phyloP scores from a whole-genome alignment of 2,888 invertebrate species.

The Cantharis flavilabris region DNA sequence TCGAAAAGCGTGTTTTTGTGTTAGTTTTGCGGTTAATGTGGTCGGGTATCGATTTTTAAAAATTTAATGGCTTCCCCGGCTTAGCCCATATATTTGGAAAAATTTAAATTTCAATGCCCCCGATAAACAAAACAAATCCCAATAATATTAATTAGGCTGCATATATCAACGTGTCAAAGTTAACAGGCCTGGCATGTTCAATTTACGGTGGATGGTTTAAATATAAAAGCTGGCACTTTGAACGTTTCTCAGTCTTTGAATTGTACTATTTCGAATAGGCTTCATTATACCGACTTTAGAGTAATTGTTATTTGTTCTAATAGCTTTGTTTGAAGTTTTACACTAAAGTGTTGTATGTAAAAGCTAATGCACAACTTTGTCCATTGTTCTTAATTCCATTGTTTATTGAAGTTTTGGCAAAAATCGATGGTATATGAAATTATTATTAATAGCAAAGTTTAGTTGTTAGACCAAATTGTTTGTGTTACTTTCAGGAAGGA shows the following conservation, averaged over 20 bases:
- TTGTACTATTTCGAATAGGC: constrained; percentile 16
- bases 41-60: background rate
- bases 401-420: constrained; percentile 11
- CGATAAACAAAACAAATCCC: constrained; percentile 47
- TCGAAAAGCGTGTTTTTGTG: background rate
- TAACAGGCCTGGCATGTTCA: constrained; percentile 34
- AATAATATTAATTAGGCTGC: constrained; percentile 50
- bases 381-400: constrained; percentile 24
- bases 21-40: background rate
- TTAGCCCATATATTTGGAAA: background rate
- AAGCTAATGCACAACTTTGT: constrained; percentile 21
- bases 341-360: constrained; percentile 17
- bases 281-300: constrained; percentile 19
- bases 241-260: constrained; percentile 29
- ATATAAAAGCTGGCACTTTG: constrained; percentile 19
- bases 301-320: constrained; percentile 25
- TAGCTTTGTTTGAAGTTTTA: constrained; percentile 27
- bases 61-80: background rate
- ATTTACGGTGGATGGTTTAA: constrained; percentile 30
- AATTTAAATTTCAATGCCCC: background rate
- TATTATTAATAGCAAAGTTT: constrained; percentile 10
- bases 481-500: background rate
- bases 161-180: constrained; percentile 43
- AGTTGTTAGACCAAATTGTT: background rate
- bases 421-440: constrained; percentile 13